Percentiles rank a stretch among this genome's conserved stretches.
These are phyloP conservation scores for Anguilla anguilla DNA, from an alignment of 2,797 vertebrate genomes.

Conservation along the genomic window DNA sequence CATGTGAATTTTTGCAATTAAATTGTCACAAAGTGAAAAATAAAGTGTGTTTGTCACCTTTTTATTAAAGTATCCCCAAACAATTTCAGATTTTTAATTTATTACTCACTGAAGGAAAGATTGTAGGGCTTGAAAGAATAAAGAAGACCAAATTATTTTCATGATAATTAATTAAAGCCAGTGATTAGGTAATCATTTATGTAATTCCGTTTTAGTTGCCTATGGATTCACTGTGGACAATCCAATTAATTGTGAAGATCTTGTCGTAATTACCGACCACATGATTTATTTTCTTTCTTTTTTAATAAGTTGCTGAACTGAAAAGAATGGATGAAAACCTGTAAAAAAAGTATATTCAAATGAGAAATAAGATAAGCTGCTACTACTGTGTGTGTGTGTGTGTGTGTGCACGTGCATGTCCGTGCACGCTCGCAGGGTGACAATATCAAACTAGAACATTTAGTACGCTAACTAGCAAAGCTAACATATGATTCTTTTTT, in stretches of 20 bases:
- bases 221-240: conserved; percentile 1
- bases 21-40: neutral
- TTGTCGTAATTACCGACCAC: conserved; percentile 19
- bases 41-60: neutral
- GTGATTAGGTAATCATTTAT: neutral
- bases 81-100: neutral
- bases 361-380: neutral
- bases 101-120: neutral
- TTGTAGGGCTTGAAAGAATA: neutral
- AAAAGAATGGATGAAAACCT: neutral
- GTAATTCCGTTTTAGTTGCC: neutral
- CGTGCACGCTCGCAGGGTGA: neutral
- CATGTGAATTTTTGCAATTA: neutral
- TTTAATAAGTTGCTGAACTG: neutral
- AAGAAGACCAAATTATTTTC: neutral
- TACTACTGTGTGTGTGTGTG: neutral
- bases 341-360: neutral
- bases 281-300: neutral
- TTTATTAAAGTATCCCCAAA: neutral
- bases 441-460: neutral
- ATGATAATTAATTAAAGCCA: neutral
- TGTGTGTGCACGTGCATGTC: neutral
- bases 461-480: neutral
- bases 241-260: conserved; percentile 18
- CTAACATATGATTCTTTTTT: neutral